Conservation (phyloP, 1,140 invertebrate genomes). For the Zaprionus davidi region DNA sequence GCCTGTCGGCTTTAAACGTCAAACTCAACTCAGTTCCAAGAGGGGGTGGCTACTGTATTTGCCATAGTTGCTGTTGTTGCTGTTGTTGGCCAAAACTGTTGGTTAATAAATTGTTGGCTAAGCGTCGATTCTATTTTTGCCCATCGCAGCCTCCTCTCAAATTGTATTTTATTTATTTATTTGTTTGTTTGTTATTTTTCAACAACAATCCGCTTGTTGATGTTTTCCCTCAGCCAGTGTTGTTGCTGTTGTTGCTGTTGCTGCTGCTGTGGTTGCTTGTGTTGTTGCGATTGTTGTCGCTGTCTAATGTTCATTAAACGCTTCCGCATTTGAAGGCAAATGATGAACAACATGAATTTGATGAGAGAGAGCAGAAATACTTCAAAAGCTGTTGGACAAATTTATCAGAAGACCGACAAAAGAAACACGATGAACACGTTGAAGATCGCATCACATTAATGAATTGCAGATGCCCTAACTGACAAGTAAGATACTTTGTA, state of each 20-base stretch:
- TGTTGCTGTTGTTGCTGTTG: background rate
- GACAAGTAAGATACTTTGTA: no score
- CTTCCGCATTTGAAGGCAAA: slow-evolving; percentile 59
- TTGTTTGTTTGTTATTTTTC: slow-evolving; percentile 34
- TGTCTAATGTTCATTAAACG: slow-evolving; percentile 71
- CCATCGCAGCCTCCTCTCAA: background rate
- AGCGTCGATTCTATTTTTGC: slow-evolving; percentile 47
- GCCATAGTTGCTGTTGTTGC: slow-evolving; percentile 25
- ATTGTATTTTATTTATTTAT: slow-evolving; percentile 29
- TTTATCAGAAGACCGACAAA: slow-evolving; percentile 21
- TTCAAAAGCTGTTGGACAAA: slow-evolving; percentile 41
- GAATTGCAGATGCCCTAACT: background rate
- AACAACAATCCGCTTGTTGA: slow-evolving; percentile 41
- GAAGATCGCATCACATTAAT: background rate
- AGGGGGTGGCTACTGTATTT: slow-evolving; percentile 35
- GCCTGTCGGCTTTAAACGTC: slow-evolving; percentile 73
- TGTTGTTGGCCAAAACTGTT: slow-evolving; percentile 44
- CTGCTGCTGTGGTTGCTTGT: slow-evolving; percentile 31
- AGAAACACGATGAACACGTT: slow-evolving; percentile 1
- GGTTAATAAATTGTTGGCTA: slow-evolving; percentile 73
- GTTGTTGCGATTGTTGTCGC: slow-evolving; percentile 46
- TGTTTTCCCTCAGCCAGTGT: background rate
- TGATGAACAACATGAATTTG: slow-evolving; percentile 37
- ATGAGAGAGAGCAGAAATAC: slow-evolving; percentile 43
- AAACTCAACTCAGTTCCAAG: slow-evolving; percentile 39